Conservation (phyloP, 2,113 vertebrate species). For the Corydoras maculifer region DNA sequence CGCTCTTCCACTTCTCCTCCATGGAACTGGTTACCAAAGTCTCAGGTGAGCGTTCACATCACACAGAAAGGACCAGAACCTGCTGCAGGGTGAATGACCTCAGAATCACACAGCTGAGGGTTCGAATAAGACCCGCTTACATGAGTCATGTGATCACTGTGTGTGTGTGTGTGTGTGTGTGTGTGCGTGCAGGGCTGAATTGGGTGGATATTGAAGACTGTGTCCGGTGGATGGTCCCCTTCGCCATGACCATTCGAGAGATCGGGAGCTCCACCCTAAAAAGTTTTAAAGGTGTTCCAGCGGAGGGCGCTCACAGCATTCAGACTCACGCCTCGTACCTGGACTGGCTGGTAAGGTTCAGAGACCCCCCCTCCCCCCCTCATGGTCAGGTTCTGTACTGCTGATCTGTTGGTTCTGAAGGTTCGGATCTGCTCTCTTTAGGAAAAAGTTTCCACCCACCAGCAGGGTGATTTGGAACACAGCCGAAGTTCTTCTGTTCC, state of each 20-base stretch:
- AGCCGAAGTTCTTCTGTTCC: slow-evolving; percentile 72
- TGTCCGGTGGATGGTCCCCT: slow-evolving; percentile 91
- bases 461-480: slow-evolving; percentile 69
- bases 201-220: slow-evolving; percentile 81
- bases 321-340: slow-evolving; percentile 81
- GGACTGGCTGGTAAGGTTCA: slow-evolving; percentile 79
- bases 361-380: no score
- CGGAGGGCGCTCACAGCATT: slow-evolving; percentile 88
- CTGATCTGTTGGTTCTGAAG: neutral
- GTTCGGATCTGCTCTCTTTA: slow-evolving; percentile 42
- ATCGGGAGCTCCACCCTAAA: slow-evolving; percentile 72
- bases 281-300: slow-evolving; percentile 73
- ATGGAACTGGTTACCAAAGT: slow-evolving; percentile 84
- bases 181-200: slow-evolving; percentile 70
- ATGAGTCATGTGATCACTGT: neutral
- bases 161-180: neutral
- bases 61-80: no score
- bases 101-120: neutral
- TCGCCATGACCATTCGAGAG: slow-evolving; percentile 82
- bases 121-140: no score
- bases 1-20: slow-evolving; percentile 92
- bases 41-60: slow-evolving; percentile 68
- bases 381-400: neutral
- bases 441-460: slow-evolving; percentile 80
- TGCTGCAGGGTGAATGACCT: no score